Base-by-base conservation (phyloP, 1,140 invertebrate genomes). In the Bradynema listronoti region DNA sequence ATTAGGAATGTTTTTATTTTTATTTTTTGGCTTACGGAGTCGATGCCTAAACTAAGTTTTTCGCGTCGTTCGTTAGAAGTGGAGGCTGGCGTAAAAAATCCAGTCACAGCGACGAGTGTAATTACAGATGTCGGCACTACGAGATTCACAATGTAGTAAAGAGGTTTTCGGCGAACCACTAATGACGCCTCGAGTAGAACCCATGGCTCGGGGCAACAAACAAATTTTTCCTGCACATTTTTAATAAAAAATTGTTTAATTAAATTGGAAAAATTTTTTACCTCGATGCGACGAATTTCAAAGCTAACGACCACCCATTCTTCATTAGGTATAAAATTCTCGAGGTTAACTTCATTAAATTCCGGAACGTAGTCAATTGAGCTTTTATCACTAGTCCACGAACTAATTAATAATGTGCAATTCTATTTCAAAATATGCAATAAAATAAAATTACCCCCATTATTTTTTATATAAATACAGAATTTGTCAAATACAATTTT, bases 61-160 rank as follows among this genome's bases (percentile, higher is more conserved):
- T 77, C 74, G 4, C 73, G 29, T 46, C 74, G 45, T 61, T 77
- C 74, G 22, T 69, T 77, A 45, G 61, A 69, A 9, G 74, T 77
- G 24, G 76, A 77, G n/a, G 74, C 74, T 11, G 74, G 77, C n/a
- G 74, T 78, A 54, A 77, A 77, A 59, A 77, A 77, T n/a, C 74
- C 74, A 29, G 76, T 78, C 11, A 77, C 76, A 7, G 74, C 76
- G 7, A 77, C 76, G 34, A 77, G 45, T 9, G 74, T 77, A 59
- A 77, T 77, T 16, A 77, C 74, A 1, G 68, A 69, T 32, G 74
- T 77, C 4, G 74, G 74, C 30, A 77, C 60, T 3, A 77, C 74
- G 49, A 72, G 39, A 58, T 74, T 72, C 5, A 70, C 73, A 52
- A 77, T 72, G 46, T 75, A 78, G 58, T 78, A 77, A 4, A 77